A percentile compares a stretch with the other conserved stretches of the same genome.
These are phyloP conservation scores for Labeo rohita DNA, from an alignment of 2,113 vertebrate genomes.

Conservation along the genomic window DNA sequence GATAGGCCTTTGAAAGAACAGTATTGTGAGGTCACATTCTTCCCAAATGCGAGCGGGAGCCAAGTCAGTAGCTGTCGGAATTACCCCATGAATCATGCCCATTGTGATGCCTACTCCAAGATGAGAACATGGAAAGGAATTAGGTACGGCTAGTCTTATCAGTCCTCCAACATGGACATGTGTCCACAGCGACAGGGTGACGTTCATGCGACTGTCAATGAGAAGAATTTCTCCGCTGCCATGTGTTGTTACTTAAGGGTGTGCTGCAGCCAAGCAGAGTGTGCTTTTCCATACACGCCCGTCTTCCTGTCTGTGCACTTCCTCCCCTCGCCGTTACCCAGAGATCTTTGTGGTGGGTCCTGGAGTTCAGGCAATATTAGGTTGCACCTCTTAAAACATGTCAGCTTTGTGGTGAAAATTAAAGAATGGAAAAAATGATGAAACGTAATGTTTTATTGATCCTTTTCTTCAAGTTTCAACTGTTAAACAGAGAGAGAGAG, in stretches of 20 bases:
- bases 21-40: conserved; percentile 84
- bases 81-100: conserved; percentile 79
- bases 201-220: conserved; percentile 53
- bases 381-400: conserved; percentile 84
- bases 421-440: conserved; percentile 81
- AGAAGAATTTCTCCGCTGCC: conserved; percentile 74
- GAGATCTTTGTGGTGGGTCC: conserved; percentile 84
- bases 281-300: conserved; percentile 82
- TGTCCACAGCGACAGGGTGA: conserved; percentile 49
- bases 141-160: conserved; percentile 76
- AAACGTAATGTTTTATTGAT: conserved; percentile 74
- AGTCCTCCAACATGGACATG: conserved; percentile 64
- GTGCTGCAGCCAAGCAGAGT: conserved; percentile 76
- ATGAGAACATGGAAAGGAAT: conserved; percentile 79
- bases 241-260: conserved; percentile 83
- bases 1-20: conserved; percentile 77
- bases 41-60: conserved; percentile 77
- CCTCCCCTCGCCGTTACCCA: conserved; percentile 79
- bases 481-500: conserved; percentile 60
- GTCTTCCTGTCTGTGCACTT: conserved; percentile 81
- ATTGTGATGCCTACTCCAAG: conserved; percentile 78
- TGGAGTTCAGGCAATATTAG: conserved; percentile 82
- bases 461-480: conserved; percentile 64
- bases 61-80: conserved; percentile 78
- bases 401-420: conserved; percentile 80